Base-by-base conservation (phyloP, 1,140 invertebrate species). In the Elymnias hypermnestra region DNA sequence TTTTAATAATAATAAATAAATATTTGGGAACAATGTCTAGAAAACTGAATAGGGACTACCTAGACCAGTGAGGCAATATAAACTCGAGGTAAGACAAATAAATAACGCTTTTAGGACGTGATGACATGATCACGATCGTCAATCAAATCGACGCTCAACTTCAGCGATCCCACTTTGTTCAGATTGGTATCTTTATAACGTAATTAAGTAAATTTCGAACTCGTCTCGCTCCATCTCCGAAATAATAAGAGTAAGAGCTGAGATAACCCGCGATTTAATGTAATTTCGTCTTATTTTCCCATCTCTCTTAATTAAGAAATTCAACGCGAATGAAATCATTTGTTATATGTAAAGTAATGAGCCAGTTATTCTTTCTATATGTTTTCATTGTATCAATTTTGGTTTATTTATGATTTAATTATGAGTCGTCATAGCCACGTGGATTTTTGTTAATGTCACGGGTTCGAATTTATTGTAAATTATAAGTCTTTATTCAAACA, bases 161-260 rank as follows among this genome's bases (percentile, higher is more conserved):
- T 28, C 25, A 41, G 39, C 57, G 33, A 21, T 36, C 33, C 43
- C 56, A 65, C 54, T 68, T 72, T 63, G 61, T 64, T 62, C 50
- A 55, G 64, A 72, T 74, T 57, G 57, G 47, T 74, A 69, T 74
- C 69, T 70, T 72, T 63, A 72, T 67, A 73, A 72, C 52, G 64
- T 72, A 71, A 74, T 74, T 73, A 75, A 75, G 63, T 67, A 63
- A 78, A 74, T 74, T 77, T 77, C 57, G 53, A 72, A 65, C 63
- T 70, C 64, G 53, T 67, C 62, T 60, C 57, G 56, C 59, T 57
- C 62, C 63, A 58, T 63, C 57, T 64, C 55, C 54, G 45, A 74
- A 72, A 75, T 75, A 70, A 70, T 75, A 66, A 60, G 49, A 64
- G 57, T 60, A 52, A 69, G 49, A 63, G 60, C 63, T 57, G 48